Evolutionary conservation across 2,113 vertebrate genomes (phyloP).

Genomic region (Plectropomus leopardus): DNA sequence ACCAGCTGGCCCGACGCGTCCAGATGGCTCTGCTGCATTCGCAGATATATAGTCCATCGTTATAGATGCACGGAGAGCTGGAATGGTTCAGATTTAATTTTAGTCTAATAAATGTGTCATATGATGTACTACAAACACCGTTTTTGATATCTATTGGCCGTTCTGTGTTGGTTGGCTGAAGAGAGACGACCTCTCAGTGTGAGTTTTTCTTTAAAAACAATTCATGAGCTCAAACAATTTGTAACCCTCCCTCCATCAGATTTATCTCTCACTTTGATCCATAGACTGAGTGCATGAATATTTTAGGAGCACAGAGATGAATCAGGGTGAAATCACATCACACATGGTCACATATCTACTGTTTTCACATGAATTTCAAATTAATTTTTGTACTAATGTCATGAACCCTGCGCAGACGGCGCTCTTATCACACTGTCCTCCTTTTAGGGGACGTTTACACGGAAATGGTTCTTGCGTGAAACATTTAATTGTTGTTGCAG

Average conservation of each 20-base stretch:
- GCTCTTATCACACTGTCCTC: no score
- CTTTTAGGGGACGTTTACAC: no score
- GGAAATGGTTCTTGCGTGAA: no score
- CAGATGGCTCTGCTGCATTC: conserved; percentile 46
- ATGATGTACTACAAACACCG: neutral
- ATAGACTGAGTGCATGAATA: neutral
- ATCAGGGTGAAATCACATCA: neutral
- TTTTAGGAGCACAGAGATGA: neutral
- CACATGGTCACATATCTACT: neutral
- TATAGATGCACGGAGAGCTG: neutral
- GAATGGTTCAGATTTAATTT: neutral
- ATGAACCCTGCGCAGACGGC: neutral
- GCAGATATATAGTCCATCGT: neutral
- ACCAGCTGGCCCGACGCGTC: conserved; percentile 44
- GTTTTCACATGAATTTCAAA: neutral
- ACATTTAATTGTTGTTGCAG: no score
- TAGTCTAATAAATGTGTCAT: neutral
- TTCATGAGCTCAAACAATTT: neutral
- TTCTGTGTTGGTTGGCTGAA: neutral
- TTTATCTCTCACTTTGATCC: neutral
- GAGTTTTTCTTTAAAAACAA: neutral
- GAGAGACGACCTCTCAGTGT: neutral
- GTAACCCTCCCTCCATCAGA: neutral
- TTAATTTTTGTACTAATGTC: neutral
- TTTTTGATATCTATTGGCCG: neutral